Conservation (phyloP, 2,888 invertebrate species). For the Dichetophora obliterata region DNA sequence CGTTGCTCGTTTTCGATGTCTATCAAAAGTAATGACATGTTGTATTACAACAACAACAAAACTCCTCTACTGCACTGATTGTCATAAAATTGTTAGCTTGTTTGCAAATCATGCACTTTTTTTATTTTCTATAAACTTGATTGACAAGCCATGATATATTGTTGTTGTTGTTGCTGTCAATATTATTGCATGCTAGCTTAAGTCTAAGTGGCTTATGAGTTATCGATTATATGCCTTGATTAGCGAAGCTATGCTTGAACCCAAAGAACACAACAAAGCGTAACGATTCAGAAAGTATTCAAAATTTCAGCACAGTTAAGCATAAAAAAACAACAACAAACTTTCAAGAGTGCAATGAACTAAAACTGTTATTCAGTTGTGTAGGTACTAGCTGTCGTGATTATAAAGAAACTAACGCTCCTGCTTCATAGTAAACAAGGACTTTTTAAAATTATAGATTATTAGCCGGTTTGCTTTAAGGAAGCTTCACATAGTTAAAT, state of each 20-base stretch:
- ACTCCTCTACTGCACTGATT: background rate
- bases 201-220: conserved; percentile 7
- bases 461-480: too few species aligned
- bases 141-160: background rate
- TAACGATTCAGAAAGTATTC: background rate
- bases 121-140: background rate
- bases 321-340: background rate
- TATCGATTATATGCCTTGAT: background rate
- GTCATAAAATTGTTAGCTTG: background rate
- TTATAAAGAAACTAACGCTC: too few species aligned
- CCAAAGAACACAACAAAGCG: background rate
- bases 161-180: background rate
- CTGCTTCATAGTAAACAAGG: too few species aligned
- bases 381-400: too few species aligned
- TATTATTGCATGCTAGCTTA: background rate
- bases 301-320: background rate
- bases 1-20: conserved; percentile 3
- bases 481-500: too few species aligned
- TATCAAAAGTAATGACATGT: conserved; percentile 25
- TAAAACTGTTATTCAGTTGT: too few species aligned
- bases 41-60: background rate
- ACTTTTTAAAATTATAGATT: too few species aligned
- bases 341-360: background rate
- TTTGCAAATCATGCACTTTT: conserved; percentile 16
- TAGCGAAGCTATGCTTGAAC: background rate